phyloP scores from a whole-genome alignment of 2,113 vertebrate species.

The Stomatorhinus ivindoensis region DNA sequence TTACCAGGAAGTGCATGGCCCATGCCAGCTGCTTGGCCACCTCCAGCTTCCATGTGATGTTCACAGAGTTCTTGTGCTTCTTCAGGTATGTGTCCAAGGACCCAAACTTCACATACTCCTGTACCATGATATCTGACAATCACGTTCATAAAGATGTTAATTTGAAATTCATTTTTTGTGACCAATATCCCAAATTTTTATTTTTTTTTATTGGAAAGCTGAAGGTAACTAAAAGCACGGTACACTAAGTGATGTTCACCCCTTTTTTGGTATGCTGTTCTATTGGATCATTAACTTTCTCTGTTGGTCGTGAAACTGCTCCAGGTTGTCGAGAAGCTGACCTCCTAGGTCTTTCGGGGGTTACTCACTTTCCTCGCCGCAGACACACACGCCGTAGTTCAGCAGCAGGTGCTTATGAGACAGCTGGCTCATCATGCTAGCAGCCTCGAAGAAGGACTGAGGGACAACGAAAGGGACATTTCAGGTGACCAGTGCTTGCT shows the following conservation, averaged over 20 bases:
- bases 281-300: background rate
- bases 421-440: constrained; percentile 98
- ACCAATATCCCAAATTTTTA: background rate
- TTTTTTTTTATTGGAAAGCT: background rate
- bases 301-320: background rate
- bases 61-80: constrained; percentile 80
- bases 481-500: background rate
- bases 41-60: constrained; percentile 94
- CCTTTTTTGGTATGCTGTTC: background rate
- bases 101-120: constrained; percentile 91
- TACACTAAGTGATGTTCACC: background rate
- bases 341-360: background rate
- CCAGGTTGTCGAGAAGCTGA: background rate
- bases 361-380: constrained; percentile 89
- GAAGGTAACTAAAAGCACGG: background rate
- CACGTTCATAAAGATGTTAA: background rate
- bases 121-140: constrained; percentile 87
- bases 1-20: constrained; percentile 78
- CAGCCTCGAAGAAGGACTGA: constrained; percentile 96
- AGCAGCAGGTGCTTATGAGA: constrained; percentile 91
- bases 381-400: constrained; percentile 92
- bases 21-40: constrained; percentile 92
- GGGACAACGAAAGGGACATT: constrained; percentile 15
- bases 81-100: constrained; percentile 90
- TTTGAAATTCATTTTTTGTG: background rate